Conservation (phyloP, 2,888 invertebrate genomes). For the Drosophila cracens region DNA sequence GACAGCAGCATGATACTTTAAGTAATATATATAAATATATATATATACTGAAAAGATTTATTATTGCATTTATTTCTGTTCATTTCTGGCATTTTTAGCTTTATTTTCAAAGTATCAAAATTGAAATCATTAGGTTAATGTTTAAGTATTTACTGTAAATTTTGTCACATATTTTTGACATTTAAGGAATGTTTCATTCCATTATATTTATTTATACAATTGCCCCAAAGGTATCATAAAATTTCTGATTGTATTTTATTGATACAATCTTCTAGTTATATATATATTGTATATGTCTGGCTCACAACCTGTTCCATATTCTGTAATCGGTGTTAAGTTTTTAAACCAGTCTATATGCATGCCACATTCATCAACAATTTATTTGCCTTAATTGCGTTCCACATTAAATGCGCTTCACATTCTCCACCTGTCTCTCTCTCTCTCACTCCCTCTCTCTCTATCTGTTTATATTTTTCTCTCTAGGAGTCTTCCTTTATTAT, state of each 20-base stretch:
- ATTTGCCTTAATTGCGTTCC: slow-evolving; percentile 12
- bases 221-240: neutral
- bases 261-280: neutral
- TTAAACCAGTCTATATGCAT: slow-evolving; percentile 11
- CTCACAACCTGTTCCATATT: slow-evolving; percentile 14
- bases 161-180: neutral
- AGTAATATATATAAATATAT: neutral
- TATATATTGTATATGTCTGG: neutral
- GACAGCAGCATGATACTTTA: neutral
- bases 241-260: neutral
- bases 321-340: slow-evolving; percentile 1
- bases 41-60: neutral
- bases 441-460: neutral
- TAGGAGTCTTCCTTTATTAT: neutral
- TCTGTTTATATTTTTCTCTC: neutral
- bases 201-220: neutral
- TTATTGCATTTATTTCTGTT: neutral
- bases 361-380: slow-evolving; percentile 11
- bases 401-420: neutral
- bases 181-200: neutral
- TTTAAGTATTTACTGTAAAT: neutral
- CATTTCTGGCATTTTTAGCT: neutral
- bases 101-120: neutral
- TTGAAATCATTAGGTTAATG: neutral
- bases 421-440: neutral